phyloP scores from a whole-genome alignment of 2,888 invertebrate species.

The Drosophila paranaensis region DNA sequence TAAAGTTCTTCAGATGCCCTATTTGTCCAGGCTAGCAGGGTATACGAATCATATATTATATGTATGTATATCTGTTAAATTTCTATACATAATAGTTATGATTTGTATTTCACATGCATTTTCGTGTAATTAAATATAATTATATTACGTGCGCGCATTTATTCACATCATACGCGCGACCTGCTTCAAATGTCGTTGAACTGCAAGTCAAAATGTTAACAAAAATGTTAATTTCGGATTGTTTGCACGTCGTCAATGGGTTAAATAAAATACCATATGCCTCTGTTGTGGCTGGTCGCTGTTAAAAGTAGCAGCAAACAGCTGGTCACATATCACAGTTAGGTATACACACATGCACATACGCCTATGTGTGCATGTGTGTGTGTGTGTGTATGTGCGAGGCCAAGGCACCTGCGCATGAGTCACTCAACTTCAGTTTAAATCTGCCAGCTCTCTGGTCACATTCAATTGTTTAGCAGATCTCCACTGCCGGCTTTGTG shows the following conservation, averaged over 20 bases:
- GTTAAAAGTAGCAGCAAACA: slow-evolving; percentile 47
- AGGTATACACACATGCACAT: not conserved
- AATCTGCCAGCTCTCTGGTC: slow-evolving; percentile 48
- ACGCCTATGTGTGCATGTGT: not conserved
- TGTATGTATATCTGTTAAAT: too few relatives aligned
- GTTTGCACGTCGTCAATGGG: not conserved
- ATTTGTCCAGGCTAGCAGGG: too few relatives aligned
- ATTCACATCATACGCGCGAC: slow-evolving; percentile 9
- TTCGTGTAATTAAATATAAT: slow-evolving; percentile 2
- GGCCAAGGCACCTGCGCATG: slow-evolving; percentile 56
- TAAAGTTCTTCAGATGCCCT: too few relatives aligned
- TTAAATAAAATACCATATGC: slow-evolving; percentile 18
- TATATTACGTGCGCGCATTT: slow-evolving; percentile 14
- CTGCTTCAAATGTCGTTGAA: slow-evolving; percentile 32
- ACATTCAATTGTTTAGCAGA: slow-evolving; percentile 54
- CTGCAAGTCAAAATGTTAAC: slow-evolving; percentile 12
- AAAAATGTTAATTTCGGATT: not conserved
- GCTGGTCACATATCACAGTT: slow-evolving; percentile 44
- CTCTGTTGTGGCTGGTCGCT: slow-evolving; percentile 27
- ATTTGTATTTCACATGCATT: slow-evolving; percentile 1
- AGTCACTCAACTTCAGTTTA: slow-evolving; percentile 51
- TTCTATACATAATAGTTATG: not conserved
- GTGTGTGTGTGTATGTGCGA: slow-evolving; percentile 14
- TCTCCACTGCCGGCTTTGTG: slow-evolving; percentile 42
- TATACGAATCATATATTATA: too few relatives aligned